These are phyloP conservation scores for Setophaga petechia DNA, from an alignment of 2,113 vertebrate genomes.

Conservation along the genomic window DNA sequence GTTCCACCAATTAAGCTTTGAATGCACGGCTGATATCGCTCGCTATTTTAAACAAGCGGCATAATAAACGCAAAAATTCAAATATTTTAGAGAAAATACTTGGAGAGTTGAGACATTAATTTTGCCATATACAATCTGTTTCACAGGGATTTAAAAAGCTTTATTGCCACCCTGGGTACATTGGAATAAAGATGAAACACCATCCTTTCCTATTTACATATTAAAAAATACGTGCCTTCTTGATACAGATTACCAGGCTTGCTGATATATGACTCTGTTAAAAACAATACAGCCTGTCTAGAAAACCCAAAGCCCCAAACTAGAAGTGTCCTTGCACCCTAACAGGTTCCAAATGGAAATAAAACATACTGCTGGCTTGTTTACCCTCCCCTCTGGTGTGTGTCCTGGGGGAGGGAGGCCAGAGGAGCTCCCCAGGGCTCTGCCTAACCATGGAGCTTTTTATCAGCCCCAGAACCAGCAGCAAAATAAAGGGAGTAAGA, in stretches of 20 bases:
- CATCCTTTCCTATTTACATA: conserved; percentile 71
- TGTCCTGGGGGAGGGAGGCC: conserved; percentile 61
- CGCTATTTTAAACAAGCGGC: conserved; percentile 58
- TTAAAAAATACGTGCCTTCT: conserved; percentile 65
- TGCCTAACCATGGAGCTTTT: conserved; percentile 70
- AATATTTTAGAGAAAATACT: conserved; percentile 76
- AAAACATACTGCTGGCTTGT: conserved; percentile 65
- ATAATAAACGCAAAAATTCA: conserved; percentile 77
- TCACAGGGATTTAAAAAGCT: conserved; percentile 68
- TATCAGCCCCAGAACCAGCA: conserved; percentile 65
- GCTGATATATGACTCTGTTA: conserved; percentile 36
- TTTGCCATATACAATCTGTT: conserved; percentile 77
- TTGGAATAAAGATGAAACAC: conserved; percentile 65
- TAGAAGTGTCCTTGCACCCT: conserved; percentile 18
- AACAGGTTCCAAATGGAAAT: conserved; percentile 60
- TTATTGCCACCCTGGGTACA: conserved; percentile 73
- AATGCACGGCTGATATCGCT: conserved; percentile 20
- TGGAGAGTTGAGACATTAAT: conserved; percentile 73
- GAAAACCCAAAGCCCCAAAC: conserved; percentile 13
- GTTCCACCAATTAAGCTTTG: conserved; percentile 65
- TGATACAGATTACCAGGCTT: conserved; percentile 39
- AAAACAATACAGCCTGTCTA: conserved; percentile 43
- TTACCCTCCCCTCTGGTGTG: conserved; percentile 58
- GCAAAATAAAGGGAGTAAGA: conserved; percentile 40
- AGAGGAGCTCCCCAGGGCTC: conserved; percentile 69